Base-by-base conservation (phyloP, 2,888 invertebrate species). In the Ichneumoninae sp. region DNA sequence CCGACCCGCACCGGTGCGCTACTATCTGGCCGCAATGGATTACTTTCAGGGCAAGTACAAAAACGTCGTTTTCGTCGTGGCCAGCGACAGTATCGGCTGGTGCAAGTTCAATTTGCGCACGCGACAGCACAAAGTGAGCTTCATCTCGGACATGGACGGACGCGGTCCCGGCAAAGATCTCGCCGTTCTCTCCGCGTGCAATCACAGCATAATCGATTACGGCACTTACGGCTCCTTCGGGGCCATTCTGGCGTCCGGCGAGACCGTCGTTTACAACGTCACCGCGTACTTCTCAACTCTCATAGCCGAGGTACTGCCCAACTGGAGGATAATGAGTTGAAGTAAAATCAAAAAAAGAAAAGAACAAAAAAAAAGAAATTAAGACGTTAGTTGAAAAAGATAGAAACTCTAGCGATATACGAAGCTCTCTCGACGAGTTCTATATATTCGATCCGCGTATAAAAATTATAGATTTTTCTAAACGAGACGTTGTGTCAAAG, bases 131-230 rank as follows among this genome's bases (percentile, higher is more conserved):
- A 90, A 88, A 85, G 89, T 93, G 60, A 91, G 86, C 71, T 93
- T 93, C 44, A 88, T 93, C 10, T 93, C 93, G n/a, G 92, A 92
- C 19, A 75, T 87, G 10, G 90, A 93, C 19, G 93, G 89, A 16
- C 90, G 86, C 73, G 92, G 92, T 47, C 92, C 94, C 2, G 94
- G 94, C 22, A 92, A 92, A 83, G 94, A 94, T 88, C 89, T 94
- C 47, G 94, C 94, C 2, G 91, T 94, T 77, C 89, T 94, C 70
- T 92, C 94, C 26, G 89, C 92, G 16, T 94, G 94, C 78, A 94
- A 94, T 89, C 94, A 95, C 86, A 94, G 93, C 81, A 94, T 95
- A 85, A 94, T 94, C 86, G 94, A 94, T 89, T 94, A 94, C 71
- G 94, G 94, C 7, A 94, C 94, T 26, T 94, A 93, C 52, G 94